These are phyloP conservation scores for Alitta virens DNA, from an alignment of 2,888 invertebrate species.

Conservation along the genomic window DNA sequence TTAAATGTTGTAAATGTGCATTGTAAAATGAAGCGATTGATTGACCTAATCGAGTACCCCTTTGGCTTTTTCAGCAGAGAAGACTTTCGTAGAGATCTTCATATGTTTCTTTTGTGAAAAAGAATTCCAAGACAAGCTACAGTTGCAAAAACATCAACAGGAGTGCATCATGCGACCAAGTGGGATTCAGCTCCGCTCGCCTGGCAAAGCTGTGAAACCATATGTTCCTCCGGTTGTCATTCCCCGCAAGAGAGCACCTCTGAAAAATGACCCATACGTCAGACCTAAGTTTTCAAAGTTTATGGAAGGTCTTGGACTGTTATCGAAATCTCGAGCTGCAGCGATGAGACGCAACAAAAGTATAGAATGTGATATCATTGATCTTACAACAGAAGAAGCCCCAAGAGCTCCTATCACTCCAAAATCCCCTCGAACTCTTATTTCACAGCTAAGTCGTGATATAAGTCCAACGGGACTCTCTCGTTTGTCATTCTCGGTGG, in stretches of 20 bases:
- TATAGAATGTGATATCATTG: conserved; percentile 23
- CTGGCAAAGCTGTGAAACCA: not conserved
- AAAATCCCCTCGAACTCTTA: conserved; percentile 44
- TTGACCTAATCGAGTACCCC: no score
- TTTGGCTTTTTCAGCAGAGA: conserved; percentile 1
- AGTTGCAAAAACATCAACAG: conserved; percentile 39
- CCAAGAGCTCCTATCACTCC: conserved; percentile 36
- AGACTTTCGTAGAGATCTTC: conserved; percentile 38
- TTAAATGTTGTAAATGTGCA: no score
- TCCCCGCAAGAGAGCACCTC: not conserved
- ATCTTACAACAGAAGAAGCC: conserved; percentile 27
- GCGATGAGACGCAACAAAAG: not conserved
- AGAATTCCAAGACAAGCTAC: conserved; percentile 37
- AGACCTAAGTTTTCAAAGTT: not conserved
- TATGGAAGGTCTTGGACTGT: conserved; percentile 4
- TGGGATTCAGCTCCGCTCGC: conserved; percentile 22
- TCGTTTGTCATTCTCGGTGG: not conserved
- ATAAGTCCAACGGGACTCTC: conserved; percentile 17
- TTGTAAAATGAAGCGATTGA: no score
- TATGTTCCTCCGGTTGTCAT: not conserved
- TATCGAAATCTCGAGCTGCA: conserved; percentile 1
- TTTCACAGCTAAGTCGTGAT: conserved; percentile 47
- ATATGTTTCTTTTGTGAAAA: conserved; percentile 48
- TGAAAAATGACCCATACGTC: not conserved
- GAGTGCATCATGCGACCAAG: conserved; percentile 34